Conservation (phyloP, 2,797 vertebrate genomes). For the Propithecus perrieri region DNA sequence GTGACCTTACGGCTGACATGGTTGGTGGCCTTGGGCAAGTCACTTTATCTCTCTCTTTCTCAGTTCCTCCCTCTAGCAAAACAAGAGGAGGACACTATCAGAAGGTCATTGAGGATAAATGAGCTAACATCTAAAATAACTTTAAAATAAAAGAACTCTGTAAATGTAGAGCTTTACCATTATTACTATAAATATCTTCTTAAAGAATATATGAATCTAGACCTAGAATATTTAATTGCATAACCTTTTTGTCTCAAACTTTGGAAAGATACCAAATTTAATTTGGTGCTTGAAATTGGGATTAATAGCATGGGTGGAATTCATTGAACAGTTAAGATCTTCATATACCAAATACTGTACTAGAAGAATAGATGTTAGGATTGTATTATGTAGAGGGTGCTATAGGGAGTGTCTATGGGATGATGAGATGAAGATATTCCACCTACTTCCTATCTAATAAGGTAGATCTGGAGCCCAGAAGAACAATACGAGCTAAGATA, state of each 20-base stretch:
- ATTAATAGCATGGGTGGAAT: not conserved
- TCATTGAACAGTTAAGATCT: constrained; percentile 23
- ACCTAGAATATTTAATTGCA: not conserved
- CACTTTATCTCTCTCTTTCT: constrained; percentile 5
- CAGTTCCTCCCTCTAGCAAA: not conserved
- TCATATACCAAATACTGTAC: not conserved
- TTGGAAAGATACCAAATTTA: not conserved
- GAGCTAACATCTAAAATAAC: not conserved
- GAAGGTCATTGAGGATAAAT: not conserved
- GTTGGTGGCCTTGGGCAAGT: constrained; percentile 39
- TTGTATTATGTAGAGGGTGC: not conserved
- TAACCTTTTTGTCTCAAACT: not conserved
- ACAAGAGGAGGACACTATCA: constrained; percentile 12
- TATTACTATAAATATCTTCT: constrained; percentile 6
- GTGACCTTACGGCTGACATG: not conserved
- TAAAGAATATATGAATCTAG: not conserved
- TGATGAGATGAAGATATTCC: not conserved
- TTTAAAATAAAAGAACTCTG: constrained; percentile 29
- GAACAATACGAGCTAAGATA: not conserved
- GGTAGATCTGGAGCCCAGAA: not conserved
- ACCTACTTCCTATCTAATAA: not conserved
- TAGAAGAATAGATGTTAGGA: not conserved
- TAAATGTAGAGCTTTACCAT: not conserved
- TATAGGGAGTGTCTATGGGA: not conserved
- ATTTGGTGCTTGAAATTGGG: not conserved